Evolutionary conservation across 2,888 invertebrate species (phyloP).

Genomic region (Tipula helvola): DNA sequence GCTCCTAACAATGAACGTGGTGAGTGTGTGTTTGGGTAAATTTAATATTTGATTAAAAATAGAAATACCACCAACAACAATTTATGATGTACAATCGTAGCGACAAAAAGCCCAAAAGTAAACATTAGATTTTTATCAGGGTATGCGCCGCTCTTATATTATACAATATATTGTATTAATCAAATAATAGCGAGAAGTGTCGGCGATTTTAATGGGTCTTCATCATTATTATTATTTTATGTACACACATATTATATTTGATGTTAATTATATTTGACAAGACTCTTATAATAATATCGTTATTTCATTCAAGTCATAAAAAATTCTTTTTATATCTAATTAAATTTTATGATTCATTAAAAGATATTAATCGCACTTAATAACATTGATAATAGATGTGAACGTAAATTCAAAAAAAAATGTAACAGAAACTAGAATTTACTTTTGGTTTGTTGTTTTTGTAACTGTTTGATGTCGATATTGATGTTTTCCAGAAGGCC

Average conservation of each 20-base stretch:
- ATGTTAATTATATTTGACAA: neutral
- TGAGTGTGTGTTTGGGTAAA: neutral
- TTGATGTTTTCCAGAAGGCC: neutral
- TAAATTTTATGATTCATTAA: constrained; percentile 4
- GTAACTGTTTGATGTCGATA: neutral
- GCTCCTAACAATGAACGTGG: neutral
- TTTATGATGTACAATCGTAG: neutral
- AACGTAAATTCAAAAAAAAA: neutral
- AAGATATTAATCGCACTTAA: neutral
- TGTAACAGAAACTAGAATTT: neutral
- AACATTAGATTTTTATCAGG: neutral
- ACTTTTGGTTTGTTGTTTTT: neutral
- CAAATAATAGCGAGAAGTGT: neutral
- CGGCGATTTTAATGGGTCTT: neutral
- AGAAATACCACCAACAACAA: neutral
- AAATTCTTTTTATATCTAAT: neutral
- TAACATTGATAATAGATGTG: neutral
- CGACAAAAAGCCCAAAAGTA: neutral
- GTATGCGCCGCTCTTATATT: neutral
- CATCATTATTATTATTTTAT: neutral
- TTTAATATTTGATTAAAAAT: neutral
- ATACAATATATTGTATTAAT: neutral
- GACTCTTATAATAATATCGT: neutral
- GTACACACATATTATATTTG: neutral
- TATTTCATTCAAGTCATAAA: neutral